These are phyloP conservation scores for Drosophila austrosaltans DNA, from an alignment of 2,888 invertebrate genomes.

Conservation along the genomic window DNA sequence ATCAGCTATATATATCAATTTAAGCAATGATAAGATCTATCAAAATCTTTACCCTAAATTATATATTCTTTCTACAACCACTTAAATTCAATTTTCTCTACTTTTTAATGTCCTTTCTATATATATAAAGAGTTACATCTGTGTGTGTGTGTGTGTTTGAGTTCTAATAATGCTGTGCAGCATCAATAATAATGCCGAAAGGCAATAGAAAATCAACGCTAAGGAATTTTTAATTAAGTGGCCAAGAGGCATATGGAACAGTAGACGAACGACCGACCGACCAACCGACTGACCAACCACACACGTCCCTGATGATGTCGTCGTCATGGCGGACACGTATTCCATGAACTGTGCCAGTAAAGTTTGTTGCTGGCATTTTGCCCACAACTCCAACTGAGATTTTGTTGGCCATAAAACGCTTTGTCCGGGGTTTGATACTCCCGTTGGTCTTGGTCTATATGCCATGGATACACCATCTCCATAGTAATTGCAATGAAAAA, in stretches of 20 bases:
- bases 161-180: conserved; percentile 20
- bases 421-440: conserved; percentile 29
- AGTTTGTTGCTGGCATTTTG: conserved; percentile 63
- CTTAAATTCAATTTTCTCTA: no score
- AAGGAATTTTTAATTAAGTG: conserved; percentile 75
- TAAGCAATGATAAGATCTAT: no score
- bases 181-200: conserved; percentile 1
- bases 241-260: conserved; percentile 35
- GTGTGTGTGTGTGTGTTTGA: neutral
- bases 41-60: no score
- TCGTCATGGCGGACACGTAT: conserved; percentile 56
- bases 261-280: conserved; percentile 27
- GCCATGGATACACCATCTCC: neutral
- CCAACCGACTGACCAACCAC: conserved; percentile 34
- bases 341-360: conserved; percentile 57
- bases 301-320: conserved; percentile 46
- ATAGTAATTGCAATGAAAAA: conserved; percentile 66
- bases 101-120: neutral
- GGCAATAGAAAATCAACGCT: conserved; percentile 49
- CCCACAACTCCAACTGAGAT: conserved; percentile 73
- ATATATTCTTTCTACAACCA: no score
- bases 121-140: neutral
- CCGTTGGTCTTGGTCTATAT: neutral
- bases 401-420: conserved; percentile 71
- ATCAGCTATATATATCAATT: no score